These are phyloP conservation scores for Meiosimyza decipiens DNA, from an alignment of 2,888 invertebrate species.

Conservation along the genomic window DNA sequence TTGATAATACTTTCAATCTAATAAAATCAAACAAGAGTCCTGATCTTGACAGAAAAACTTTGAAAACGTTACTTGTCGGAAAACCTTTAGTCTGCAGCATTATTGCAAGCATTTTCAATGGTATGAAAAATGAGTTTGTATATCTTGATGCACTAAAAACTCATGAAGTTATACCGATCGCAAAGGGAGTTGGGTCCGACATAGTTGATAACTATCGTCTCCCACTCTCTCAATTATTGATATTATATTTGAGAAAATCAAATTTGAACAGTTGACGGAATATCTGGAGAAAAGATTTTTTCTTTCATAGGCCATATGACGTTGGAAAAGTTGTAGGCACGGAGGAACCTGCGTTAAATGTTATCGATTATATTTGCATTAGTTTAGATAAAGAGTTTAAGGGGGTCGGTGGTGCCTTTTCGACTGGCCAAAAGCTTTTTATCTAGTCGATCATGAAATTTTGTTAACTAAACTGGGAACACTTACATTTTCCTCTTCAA, in stretches of 20 bases:
- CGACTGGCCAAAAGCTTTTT: background rate
- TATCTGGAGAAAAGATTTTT: no score
- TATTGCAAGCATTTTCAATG: constrained; percentile 2
- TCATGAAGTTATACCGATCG: background rate
- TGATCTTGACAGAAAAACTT: no score
- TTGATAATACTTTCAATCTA: background rate
- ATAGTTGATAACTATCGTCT: background rate
- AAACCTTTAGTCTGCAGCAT: constrained; percentile 6
- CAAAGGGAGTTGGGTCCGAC: constrained; percentile 4
- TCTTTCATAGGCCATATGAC: no score
- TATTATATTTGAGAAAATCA: no score
- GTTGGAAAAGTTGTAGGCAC: no score
- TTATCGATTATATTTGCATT: no score
- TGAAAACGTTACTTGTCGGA: background rate
- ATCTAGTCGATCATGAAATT: constrained; percentile 6
- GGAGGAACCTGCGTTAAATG: no score
- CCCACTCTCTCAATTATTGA: no score
- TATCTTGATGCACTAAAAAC: background rate
- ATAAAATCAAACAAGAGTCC: no score
- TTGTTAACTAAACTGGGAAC: background rate
- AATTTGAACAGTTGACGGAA: no score
- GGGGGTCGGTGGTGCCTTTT: background rate
- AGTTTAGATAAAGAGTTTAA: background rate
- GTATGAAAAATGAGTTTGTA: background rate
- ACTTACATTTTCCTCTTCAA: no score